A percentile compares a stretch with the other conserved stretches of the same genome.
phyloP scores from a whole-genome alignment of 2,888 invertebrate species.

The Tipula confusa region DNA sequence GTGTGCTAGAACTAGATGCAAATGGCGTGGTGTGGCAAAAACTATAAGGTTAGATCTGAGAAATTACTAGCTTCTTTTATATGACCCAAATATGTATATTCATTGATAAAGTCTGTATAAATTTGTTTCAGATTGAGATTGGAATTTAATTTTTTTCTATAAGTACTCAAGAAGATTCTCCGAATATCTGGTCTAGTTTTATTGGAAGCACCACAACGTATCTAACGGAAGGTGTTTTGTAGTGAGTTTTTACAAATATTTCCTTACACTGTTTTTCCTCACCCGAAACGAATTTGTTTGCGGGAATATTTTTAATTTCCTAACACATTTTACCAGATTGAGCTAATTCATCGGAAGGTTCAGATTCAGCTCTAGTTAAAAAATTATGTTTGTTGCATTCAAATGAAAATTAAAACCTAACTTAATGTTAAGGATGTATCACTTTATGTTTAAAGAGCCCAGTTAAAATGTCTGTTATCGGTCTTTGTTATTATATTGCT shows the following conservation, averaged over 20 bases:
- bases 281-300: too few relatives aligned
- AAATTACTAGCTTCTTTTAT: neutral
- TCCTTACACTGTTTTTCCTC: neutral
- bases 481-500: too few relatives aligned
- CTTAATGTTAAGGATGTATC: too few relatives aligned
- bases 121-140: neutral
- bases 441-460: too few relatives aligned
- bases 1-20: neutral
- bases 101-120: neutral
- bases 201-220: neutral
- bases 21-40: neutral
- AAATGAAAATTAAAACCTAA: too few relatives aligned
- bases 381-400: too few relatives aligned
- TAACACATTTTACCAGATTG: neutral
- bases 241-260: neutral
- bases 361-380: too few relatives aligned
- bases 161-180: neutral
- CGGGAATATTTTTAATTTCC: neutral
- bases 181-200: neutral
- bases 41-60: neutral
- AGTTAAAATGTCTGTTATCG: too few relatives aligned
- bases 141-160: neutral
- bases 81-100: neutral
- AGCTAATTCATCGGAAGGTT: too few relatives aligned
- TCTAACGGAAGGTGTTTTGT: neutral